Evolutionary conservation across 2,113 vertebrate species (phyloP), one percentile per base, ranked within the genome.

Genomic region (Callionymus lyra): DNA sequence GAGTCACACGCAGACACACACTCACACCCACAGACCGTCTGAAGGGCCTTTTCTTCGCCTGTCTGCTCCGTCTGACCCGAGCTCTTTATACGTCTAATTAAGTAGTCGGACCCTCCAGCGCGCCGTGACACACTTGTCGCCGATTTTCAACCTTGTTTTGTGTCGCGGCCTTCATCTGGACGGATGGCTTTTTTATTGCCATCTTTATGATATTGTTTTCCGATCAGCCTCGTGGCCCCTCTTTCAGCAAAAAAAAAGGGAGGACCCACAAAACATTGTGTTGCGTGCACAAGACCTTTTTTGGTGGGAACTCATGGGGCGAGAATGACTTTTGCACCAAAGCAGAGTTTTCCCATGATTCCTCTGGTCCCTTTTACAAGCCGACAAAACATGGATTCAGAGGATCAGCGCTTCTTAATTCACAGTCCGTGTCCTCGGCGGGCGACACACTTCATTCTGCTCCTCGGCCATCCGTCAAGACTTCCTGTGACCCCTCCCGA

Each of bases 1-100:
- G 61, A 53, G 37, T 10, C 21, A 9, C 40, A 31, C 21, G 31
- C 59, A 55, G 49, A 56, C 56, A 45, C 63, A 41, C 61, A 38
- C 61, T 44, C 63, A 70, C 63, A 62, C 50, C 21, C 70, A 60
- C 65, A 62, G 61, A 76, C 76, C 64, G 61, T 68, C 64, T 80
- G 76, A 77, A 84, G 82, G 74, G 75, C 78, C 66, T 79, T 82
- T 82, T 82, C 76, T 82, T 74, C 60, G 58, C 37, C 65, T 79
- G 80, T 81, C 82, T 79, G 73, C 70, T 71, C 67, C 6, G 54
- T 65, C 67, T 80, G 78, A 74, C 78, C 78, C 75, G 39, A 60
- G 48, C 79, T 66, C 59, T 81, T 74, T 75, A 74, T 60, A 62
- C 34, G 56, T 81, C 70, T 82, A 80, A 84, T 84, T 80, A 81